Evolutionary conservation across 2,113 vertebrate species (phyloP).

Genomic region (Polypterus bichir): DNA sequence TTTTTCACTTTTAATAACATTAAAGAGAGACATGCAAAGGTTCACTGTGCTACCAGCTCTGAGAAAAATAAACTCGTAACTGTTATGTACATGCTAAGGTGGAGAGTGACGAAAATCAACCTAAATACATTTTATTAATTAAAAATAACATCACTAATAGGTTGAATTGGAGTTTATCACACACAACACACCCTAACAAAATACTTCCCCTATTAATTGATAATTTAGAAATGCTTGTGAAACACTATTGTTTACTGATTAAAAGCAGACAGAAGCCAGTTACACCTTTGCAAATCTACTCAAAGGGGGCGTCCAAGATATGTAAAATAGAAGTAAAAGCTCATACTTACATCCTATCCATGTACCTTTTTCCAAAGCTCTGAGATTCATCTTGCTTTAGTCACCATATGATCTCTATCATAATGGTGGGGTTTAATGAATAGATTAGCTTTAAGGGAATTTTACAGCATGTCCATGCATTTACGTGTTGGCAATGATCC

Average conservation of each 20-base stretch:
- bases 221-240: too few species aligned
- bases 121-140: too few species aligned
- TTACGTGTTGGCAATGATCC: slow-evolving; percentile 73
- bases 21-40: slow-evolving; percentile 48
- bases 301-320: slow-evolving; percentile 94
- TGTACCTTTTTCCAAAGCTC: slow-evolving; percentile 99
- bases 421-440: slow-evolving; percentile 99
- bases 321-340: slow-evolving; percentile 94
- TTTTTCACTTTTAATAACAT: slow-evolving; percentile 38
- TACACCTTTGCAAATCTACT: slow-evolving; percentile 96
- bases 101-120: too few species aligned
- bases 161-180: too few species aligned
- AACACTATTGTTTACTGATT: too few species aligned
- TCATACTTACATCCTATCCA: slow-evolving; percentile 99
- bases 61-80: neutral
- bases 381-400: slow-evolving; percentile 99
- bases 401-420: slow-evolving; percentile 99
- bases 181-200: too few species aligned
- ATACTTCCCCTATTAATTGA: too few species aligned
- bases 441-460: slow-evolving; percentile 99
- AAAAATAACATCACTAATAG: too few species aligned
- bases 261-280: slow-evolving; percentile 57
- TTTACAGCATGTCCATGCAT: slow-evolving; percentile 99
- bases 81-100: too few species aligned
- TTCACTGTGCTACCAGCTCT: slow-evolving; percentile 40